phyloP scores from a whole-genome alignment of 2,888 invertebrate genomes.

The Coelopa pilipes region DNA sequence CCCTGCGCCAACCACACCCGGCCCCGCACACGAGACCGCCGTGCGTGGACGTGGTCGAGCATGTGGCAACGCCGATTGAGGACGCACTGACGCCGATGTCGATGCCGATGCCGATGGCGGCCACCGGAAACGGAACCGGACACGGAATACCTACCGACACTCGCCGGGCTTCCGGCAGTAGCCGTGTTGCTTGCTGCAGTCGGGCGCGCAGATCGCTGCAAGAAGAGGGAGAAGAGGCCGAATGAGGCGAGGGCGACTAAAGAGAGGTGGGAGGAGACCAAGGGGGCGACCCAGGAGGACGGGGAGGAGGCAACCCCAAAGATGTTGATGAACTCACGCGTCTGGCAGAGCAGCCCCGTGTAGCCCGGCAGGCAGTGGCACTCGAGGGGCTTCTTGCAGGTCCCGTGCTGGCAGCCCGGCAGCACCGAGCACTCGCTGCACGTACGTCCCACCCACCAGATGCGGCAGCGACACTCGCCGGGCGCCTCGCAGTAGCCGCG shows the following conservation, averaged over 20 bases:
- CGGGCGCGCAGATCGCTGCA: conserved; percentile 84
- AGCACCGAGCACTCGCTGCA: conserved; percentile 89
- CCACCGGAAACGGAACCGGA: neutral
- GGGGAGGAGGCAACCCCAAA: neutral
- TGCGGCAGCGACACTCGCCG: conserved; percentile 86
- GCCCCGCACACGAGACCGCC: neutral
- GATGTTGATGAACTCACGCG: conserved; percentile 73
- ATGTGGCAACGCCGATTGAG: neutral
- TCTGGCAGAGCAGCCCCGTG: conserved; percentile 88
- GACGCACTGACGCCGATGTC: neutral
- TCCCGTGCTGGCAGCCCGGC: conserved; percentile 92
- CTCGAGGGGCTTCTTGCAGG: conserved; percentile 88
- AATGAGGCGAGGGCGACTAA: neutral
- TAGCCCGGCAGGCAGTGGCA: conserved; percentile 93
- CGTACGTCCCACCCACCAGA: conserved; percentile 90
- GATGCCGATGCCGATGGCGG: neutral
- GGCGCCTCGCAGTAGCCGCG: conserved; percentile 89
- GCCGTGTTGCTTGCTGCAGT: conserved; percentile 85
- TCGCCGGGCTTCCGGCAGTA: conserved; percentile 84
- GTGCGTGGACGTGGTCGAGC: neutral
- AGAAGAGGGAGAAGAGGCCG: conserved; percentile 24
- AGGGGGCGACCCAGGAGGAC: neutral
- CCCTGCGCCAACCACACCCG: neutral
- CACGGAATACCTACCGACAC: conserved; percentile 72
- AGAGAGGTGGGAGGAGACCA: neutral